Percentiles rank a stretch among this genome's conserved stretches.
Evolutionary conservation across 2,888 invertebrate species (phyloP).

Genomic region (Hirtodrosophila trivittata): DNA sequence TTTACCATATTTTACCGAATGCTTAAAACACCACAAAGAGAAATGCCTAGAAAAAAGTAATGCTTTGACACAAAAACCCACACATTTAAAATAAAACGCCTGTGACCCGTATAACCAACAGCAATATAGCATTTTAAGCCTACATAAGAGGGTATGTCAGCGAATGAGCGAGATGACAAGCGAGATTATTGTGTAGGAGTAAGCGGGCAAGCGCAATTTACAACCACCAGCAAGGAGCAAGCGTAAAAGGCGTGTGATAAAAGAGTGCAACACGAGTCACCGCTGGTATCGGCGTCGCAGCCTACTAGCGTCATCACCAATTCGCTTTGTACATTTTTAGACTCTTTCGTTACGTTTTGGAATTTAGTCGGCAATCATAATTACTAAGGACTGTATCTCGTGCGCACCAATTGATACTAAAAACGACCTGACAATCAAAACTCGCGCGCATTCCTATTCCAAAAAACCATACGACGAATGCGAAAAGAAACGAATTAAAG

Average conservation of each 20-base stretch:
- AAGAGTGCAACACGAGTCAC: slow-evolving; percentile 62
- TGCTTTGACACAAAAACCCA: slow-evolving; percentile 77
- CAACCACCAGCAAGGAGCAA: slow-evolving; percentile 40
- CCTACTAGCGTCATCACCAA: slow-evolving; percentile 61
- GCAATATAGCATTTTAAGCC: slow-evolving; percentile 13
- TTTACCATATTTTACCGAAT: too few relatives aligned
- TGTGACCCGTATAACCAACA: slow-evolving; percentile 36
- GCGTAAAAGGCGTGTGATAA: slow-evolving; percentile 13
- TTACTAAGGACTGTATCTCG: slow-evolving; percentile 83
- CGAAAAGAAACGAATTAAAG: slow-evolving; percentile 6
- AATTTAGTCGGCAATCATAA: slow-evolving; percentile 84
- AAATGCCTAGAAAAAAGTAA: too few relatives aligned
- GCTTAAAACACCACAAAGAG: too few relatives aligned
- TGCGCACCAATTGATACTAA: slow-evolving; percentile 65
- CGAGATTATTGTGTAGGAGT: slow-evolving; percentile 13
- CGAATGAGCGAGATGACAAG: slow-evolving; percentile 48
- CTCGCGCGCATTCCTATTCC: slow-evolving; percentile 26
- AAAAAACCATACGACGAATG: slow-evolving; percentile 22
- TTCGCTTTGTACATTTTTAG: slow-evolving; percentile 76
- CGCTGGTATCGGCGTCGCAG: slow-evolving; percentile 48
- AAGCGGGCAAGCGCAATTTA: slow-evolving; percentile 39
- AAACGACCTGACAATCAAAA: slow-evolving; percentile 32
- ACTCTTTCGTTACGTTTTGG: slow-evolving; percentile 82
- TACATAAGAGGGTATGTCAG: slow-evolving; percentile 9
- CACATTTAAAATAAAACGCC: slow-evolving; percentile 78